Evolutionary conservation across 2,113 vertebrate genomes (phyloP), one percentile per base, ranked within the genome.

Genomic region (Haliaeetus leucogaster): DNA sequence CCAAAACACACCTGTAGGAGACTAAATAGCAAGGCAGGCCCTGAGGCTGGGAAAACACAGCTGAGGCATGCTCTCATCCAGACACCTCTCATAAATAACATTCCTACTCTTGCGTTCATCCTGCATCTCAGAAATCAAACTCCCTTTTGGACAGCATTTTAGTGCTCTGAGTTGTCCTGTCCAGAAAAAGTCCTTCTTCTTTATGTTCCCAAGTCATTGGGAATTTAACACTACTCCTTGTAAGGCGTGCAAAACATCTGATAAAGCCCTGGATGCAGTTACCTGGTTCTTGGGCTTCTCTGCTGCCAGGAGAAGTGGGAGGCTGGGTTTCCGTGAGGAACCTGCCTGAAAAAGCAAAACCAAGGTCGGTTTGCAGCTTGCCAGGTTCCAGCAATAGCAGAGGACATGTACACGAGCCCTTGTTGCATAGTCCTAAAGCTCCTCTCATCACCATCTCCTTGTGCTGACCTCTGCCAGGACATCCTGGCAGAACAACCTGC

Each of bases 341-440:
- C 61, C 73, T 79, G 61, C 68, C 87, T 89, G 59, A 89, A 93
- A 92, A 97, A 85, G 42, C 78, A 94, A 89, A 86, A 48, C 42
- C 53, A 86, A 63, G 29, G 29, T 48, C 0, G 5, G 47, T 78
- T 74, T 94, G 86, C 72, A 85, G 40, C 40, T 91, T 95, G 52
- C 20, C 70, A 65, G 21, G 47, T 52, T 87, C 55, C 40, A 82
- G 63, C 53, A 83, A 70, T 8, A 78, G 55, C 67, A 84, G 43
- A 82, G 34, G 81, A 90, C 53, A 29, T 2, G 40, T 62, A 82
- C 38, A 40, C 0, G 2, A 86, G 70, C 77, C 78, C 56, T 65
- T 45, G 52, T 16, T 63, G 14, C 53, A 52, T 5, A 34, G 3
- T 82, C 61, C 30, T 40, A 36, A 71, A 73, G 16, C 20, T 89